phyloP scores from a whole-genome alignment of 2,113 vertebrate species.

The Paratilapia polleni region DNA sequence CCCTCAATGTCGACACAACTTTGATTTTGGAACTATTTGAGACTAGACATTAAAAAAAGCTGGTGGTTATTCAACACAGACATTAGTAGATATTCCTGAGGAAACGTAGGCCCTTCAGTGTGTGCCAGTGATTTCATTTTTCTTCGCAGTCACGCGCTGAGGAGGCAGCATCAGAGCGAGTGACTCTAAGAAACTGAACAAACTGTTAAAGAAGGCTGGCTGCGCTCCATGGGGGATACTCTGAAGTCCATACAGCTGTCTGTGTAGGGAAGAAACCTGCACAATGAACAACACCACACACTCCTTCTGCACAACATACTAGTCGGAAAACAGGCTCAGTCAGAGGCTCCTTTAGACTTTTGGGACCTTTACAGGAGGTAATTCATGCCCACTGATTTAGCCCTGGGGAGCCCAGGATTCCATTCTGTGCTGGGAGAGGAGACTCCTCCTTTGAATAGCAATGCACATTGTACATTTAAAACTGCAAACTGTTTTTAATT shows the following conservation, averaged over 20 bases:
- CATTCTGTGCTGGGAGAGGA: background rate
- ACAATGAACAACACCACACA: background rate
- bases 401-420: background rate
- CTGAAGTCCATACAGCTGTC: background rate
- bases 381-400: background rate
- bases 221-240: background rate
- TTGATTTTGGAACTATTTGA: too few species aligned
- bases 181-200: constrained; percentile 1
- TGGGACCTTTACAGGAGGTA: background rate
- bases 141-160: background rate
- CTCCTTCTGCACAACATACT: background rate
- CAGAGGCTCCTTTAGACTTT: background rate
- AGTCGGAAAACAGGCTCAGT: background rate
- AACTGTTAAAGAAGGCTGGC: background rate
- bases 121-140: background rate
- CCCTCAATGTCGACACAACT: too few species aligned
- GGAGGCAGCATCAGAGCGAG: background rate
- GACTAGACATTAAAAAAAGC: too few species aligned
- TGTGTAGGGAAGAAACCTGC: background rate
- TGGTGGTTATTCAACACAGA: too few species aligned
- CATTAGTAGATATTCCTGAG: background rate
- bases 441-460: background rate
- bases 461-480: background rate
- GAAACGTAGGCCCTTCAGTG: background rate
- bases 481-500: background rate